Percentiles rank a stretch among this genome's conserved stretches.
These are phyloP conservation scores for Epistrophe grossulariae DNA, from an alignment of 2,888 invertebrate species.

Conservation along the genomic window DNA sequence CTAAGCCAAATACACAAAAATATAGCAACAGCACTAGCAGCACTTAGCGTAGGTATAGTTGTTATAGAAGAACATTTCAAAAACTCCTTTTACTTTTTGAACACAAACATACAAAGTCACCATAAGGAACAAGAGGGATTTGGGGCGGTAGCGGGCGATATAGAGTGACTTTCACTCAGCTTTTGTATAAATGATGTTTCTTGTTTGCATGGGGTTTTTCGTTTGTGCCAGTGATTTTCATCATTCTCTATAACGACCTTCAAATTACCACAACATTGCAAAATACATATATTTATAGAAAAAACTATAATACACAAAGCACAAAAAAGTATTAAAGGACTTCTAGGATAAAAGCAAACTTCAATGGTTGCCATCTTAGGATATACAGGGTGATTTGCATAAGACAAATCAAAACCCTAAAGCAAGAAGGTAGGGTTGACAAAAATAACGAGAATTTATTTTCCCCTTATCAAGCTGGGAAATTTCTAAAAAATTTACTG, in stretches of 20 bases:
- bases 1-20: not conserved
- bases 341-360: slow-evolving; percentile 17
- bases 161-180: slow-evolving; percentile 49
- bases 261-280: slow-evolving; percentile 69
- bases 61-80: slow-evolving; percentile 34
- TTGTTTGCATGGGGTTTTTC: slow-evolving; percentile 51
- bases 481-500: too few species aligned
- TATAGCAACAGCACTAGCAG: slow-evolving; percentile 7
- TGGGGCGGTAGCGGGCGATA: not conserved
- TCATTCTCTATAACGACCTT: slow-evolving; percentile 72
- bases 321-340: slow-evolving; percentile 13
- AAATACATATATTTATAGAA: slow-evolving; percentile 13
- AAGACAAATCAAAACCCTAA: too few species aligned
- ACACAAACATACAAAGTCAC: slow-evolving; percentile 27
- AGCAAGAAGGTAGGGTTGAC: too few species aligned
- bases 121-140: slow-evolving; percentile 9
- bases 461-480: too few species aligned
- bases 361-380: slow-evolving; percentile 13
- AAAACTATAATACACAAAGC: not conserved
- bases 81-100: slow-evolving; percentile 55
- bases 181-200: slow-evolving; percentile 15
- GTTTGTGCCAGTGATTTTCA: slow-evolving; percentile 66
- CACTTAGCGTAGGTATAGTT: slow-evolving; percentile 9
- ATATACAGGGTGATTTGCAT: not conserved
- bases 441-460: too few species aligned